Evolutionary conservation across 1,140 invertebrate species (phyloP).

Genomic region (Drosophila kepulauana): DNA sequence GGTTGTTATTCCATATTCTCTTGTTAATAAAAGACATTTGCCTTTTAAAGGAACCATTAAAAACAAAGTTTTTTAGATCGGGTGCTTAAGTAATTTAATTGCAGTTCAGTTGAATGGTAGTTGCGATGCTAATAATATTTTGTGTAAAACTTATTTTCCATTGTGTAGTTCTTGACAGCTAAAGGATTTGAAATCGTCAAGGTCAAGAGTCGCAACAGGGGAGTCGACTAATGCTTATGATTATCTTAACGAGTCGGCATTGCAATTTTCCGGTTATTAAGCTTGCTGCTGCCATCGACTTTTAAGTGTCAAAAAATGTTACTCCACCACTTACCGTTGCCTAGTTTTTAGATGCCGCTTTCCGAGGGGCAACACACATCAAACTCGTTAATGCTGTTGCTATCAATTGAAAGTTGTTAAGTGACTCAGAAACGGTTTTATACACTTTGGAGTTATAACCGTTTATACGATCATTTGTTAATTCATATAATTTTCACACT

Average conservation of each 20-base stretch:
- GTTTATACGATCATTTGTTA: slow-evolving; percentile 39
- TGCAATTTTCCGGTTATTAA: slow-evolving; percentile 78
- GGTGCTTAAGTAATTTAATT: too few relatives aligned
- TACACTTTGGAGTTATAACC: slow-evolving; percentile 17
- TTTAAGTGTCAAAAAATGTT: slow-evolving; percentile 36
- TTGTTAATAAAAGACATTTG: too few relatives aligned
- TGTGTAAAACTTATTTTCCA: too few relatives aligned
- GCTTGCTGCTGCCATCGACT: slow-evolving; percentile 50
- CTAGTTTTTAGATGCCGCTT: slow-evolving; percentile 12
- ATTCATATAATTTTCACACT: slow-evolving; percentile 66
- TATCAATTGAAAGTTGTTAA: slow-evolving; percentile 79
- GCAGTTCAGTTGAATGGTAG: too few relatives aligned
- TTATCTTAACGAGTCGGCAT: slow-evolving; percentile 64
- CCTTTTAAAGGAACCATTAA: too few relatives aligned
- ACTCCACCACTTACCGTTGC: slow-evolving; percentile 2
- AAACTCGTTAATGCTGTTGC: slow-evolving; percentile 69
- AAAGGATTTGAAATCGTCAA: slow-evolving; percentile 63
- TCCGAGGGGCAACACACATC: slow-evolving; percentile 26
- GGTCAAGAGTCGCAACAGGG: slow-evolving; percentile 65
- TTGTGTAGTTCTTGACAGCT: slow-evolving; percentile 25
- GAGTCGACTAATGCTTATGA: slow-evolving; percentile 57
- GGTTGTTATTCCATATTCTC: too few relatives aligned
- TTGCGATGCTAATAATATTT: too few relatives aligned
- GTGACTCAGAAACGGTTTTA: slow-evolving; percentile 56
- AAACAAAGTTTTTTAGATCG: too few relatives aligned